phyloP scores from a whole-genome alignment of 2,797 vertebrate species.

The Myotis pilosus region DNA sequence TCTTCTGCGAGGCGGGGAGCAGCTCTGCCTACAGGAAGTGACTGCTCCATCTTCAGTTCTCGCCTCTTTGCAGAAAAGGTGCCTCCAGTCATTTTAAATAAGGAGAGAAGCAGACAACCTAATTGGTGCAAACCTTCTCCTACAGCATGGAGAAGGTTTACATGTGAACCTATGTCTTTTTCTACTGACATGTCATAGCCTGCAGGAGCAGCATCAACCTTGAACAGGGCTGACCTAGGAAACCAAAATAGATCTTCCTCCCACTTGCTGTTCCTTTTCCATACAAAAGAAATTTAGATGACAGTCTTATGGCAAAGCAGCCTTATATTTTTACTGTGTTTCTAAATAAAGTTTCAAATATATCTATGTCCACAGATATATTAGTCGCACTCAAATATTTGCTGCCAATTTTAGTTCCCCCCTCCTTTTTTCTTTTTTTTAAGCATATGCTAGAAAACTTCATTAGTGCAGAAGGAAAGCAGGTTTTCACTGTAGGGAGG shows the following conservation, averaged over 20 bases:
- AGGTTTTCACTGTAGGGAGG: neutral
- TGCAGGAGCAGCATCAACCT: neutral
- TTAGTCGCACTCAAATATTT: conserved; percentile 5
- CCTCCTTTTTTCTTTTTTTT: conserved; percentile 24
- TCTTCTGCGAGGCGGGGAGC: neutral
- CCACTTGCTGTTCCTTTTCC: neutral
- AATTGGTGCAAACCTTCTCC: neutral
- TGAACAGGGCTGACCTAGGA: neutral
- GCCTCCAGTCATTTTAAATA: neutral
- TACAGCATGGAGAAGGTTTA: neutral
- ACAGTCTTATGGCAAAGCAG: neutral
- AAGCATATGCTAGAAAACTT: neutral
- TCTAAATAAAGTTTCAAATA: conserved; percentile 24
- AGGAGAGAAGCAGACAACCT: neutral
- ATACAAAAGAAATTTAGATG: neutral
- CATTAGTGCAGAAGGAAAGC: neutral
- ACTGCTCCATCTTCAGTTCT: neutral
- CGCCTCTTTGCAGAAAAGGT: neutral
- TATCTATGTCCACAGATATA: neutral
- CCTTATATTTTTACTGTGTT: neutral
- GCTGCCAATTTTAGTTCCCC: neutral
- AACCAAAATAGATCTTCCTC: neutral
- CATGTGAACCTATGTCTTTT: neutral
- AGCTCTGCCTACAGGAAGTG: neutral
- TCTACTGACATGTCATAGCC: neutral